Base-by-base conservation (phyloP, 92 coral and sea anemone genomes). In the Palythoa heliodiscus region DNA sequence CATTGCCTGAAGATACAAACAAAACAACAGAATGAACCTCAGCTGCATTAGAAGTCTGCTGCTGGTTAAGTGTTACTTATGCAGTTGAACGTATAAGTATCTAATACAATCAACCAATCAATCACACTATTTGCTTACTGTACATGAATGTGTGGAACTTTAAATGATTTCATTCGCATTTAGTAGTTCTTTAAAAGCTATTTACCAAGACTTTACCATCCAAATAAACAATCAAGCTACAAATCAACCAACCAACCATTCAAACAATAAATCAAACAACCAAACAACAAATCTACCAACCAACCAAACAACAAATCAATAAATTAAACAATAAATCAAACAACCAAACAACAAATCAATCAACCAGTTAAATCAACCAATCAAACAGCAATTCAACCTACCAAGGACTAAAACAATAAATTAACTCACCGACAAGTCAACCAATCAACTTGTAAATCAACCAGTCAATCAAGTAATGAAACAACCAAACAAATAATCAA, bases 1-100 rank as follows among this genome's bases (percentile, higher is more conserved):
- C 97, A 96, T 92, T 69, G 94, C 98, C 94, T 92, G 90, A 69
- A 9, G 23, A 19, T 35, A 19, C 11, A 5, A 63, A 63, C 25
- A 63, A n/a, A 5, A 63, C 67, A 17, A 20, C 0, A 13, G n/a
- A 9, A 0, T 55, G 0, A 5, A 3, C 5, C 12, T 55, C 67
- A 60, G n/a, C 24, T 43, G 50, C 50, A 7, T 6, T 43, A 43
- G 6, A 43, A 43, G 4, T 43, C 50, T 43, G 50, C 7, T 3
- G 9, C 50, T 43, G 9, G 50, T 3, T 43, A 43, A 43, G 48
- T 43, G 7, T 43, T 0, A 7, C 7, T 43, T 7, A 43, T 43
- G 3, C 5, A 43, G 48, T 43, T 43, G 48, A 3, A 43, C 48
- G 48, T 43, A 3, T 43, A 4, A 3, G 48, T 43, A 43, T 43